A percentile compares a stretch with the other conserved stretches of the same genome.
These are phyloP conservation scores for Electrona antarctica DNA, from an alignment of 2,113 vertebrate species.

Conservation along the genomic window DNA sequence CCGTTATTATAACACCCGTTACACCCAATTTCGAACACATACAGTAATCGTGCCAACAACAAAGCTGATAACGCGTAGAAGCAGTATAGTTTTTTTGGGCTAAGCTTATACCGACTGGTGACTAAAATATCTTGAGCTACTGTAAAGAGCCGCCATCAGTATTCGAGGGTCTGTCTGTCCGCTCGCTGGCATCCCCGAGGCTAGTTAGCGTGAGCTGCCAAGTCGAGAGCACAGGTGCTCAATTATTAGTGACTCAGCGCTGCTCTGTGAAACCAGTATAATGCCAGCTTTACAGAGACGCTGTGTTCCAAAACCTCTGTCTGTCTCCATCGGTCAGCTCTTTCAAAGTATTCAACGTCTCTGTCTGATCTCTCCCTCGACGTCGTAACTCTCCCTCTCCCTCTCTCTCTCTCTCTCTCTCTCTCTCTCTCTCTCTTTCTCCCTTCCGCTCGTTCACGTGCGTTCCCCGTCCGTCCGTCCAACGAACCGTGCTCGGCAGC, in stretches of 20 bases:
- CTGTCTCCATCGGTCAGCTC: conserved; percentile 7
- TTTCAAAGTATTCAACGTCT: conserved; percentile 46
- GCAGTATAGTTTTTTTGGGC: conserved; percentile 35
- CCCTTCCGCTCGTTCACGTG: conserved; percentile 35
- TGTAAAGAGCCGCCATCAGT: conserved; percentile 61
- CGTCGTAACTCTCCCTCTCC: conserved; percentile 27
- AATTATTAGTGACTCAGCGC: conserved; percentile 33
- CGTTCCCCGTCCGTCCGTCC: conserved; percentile 57
- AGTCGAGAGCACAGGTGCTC: neutral
- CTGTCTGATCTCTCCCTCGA: neutral
- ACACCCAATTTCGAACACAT: conserved; percentile 12
- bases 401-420: conserved; percentile 26
- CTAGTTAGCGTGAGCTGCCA: conserved; percentile 11
- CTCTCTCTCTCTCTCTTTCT: conserved; percentile 37
- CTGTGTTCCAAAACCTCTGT: conserved; percentile 45
- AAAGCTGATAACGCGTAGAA: conserved; percentile 19
- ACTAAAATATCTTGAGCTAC: conserved; percentile 43
- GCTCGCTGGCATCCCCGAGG: conserved; percentile 23
- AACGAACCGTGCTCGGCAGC: conserved; percentile 62
- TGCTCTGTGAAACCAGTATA: conserved; percentile 53
- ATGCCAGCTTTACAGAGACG: conserved; percentile 64
- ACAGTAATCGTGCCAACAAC: conserved; percentile 61
- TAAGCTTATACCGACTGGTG: conserved; percentile 20
- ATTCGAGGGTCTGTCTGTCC: conserved; percentile 43
- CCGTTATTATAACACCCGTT: conserved; percentile 8